These are phyloP conservation scores for Centropus bengalensis DNA, from an alignment of 2,113 vertebrate genomes.

Conservation along the genomic window DNA sequence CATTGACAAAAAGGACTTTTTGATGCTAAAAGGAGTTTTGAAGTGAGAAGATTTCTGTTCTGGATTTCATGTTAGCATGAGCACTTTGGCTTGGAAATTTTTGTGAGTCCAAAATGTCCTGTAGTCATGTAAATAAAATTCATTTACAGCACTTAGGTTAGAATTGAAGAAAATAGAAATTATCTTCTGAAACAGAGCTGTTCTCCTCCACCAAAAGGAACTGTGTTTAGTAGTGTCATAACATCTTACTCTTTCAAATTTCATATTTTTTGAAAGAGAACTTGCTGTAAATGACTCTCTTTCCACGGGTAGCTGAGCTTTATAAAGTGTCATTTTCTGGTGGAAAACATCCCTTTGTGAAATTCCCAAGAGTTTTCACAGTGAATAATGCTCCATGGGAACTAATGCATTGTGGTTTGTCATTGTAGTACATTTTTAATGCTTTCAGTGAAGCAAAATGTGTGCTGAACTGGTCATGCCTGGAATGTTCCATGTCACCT, in stretches of 20 bases:
- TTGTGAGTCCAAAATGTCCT: neutral
- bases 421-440: neutral
- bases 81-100: neutral
- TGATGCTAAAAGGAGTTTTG: neutral
- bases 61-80: neutral
- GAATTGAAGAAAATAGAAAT: too few species aligned
- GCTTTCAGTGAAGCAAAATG: neutral
- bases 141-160: neutral
- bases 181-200: neutral
- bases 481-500: neutral
- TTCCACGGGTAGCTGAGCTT: neutral
- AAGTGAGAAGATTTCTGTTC: neutral
- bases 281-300: neutral
- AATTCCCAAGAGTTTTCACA: neutral
- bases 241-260: neutral
- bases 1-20: neutral
- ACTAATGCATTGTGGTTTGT: neutral
- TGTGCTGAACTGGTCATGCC: neutral
- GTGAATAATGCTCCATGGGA: neutral
- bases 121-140: neutral
- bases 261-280: neutral
- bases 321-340: neutral
- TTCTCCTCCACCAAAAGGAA: neutral
- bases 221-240: neutral
- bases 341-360: neutral